Base-by-base conservation (phyloP, 2,888 invertebrate genomes). In the Troglohyphantes excavatus region DNA sequence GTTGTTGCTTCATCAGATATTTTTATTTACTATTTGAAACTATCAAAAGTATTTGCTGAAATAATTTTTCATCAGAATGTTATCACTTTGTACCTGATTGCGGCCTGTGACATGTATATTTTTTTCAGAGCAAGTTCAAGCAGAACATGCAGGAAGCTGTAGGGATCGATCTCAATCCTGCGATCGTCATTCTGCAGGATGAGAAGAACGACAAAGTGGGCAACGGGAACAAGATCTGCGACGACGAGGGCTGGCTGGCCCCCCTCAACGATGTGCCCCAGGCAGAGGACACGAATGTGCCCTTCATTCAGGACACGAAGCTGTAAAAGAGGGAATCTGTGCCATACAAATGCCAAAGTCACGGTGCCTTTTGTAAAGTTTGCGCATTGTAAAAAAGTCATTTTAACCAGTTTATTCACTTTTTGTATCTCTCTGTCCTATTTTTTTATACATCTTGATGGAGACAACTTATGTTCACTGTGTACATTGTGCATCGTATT, bases 201-300 rank as follows among this genome's bases (percentile, higher is more conserved):
- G 91, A 91, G 72, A 78, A 78, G 7, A 70, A 68, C 73, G 67
- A 85, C 27, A 82, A 86, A 67, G 39, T n/a, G 9, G 43, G 73
- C 13, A 86, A 86, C 65, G 82, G 86, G 2, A 84, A 53, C 33
- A 79, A 81, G 39, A 68, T 89, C 2, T 79, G 79, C 29, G 82
- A 82, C 67, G 82, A 91, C 65, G 91, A 91, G 43, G 90, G 82
- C 21, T 91, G 91, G 91, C 21, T 91, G 2, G 91, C 82, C 2
- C 91, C 91, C 11, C 73, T 86, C 26, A 33, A 29, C 17, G 90
- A 91, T 53, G 78, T 90, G 11, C 91, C 91, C 26, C 23, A 90
- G 5, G 72, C 65, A 75, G 91, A 91, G 63, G 91, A 91, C 19
- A 72, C 27, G 19, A 86, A 85, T 72, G 70, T 63, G 11, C 89